These are phyloP conservation scores for Acanthosoma haemorrhoidale DNA, from an alignment of 2,888 invertebrate species.

Conservation along the genomic window DNA sequence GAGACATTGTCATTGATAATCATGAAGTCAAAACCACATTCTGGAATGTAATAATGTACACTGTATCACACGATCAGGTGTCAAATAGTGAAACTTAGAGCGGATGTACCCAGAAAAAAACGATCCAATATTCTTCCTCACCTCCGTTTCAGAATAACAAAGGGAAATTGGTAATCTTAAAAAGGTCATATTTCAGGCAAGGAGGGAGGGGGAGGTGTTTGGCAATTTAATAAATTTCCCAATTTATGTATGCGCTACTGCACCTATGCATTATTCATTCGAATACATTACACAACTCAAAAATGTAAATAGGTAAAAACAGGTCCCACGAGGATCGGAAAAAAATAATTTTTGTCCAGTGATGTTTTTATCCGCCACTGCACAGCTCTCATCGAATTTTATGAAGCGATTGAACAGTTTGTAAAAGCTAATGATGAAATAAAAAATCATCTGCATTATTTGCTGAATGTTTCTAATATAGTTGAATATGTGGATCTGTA, in stretches of 20 bases:
- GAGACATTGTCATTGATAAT: too few species aligned
- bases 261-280: constrained; percentile 15
- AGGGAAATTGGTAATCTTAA: not conserved
- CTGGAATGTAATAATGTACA: not conserved
- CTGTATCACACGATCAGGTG: not conserved
- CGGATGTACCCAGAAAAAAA: not conserved
- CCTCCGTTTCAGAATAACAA: not conserved
- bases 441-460: too few species aligned
- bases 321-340: too few species aligned
- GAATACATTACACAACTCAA: constrained; percentile 21
- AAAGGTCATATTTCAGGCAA: not conserved
- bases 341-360: too few species aligned
- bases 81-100: not conserved
- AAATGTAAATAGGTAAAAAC: too few species aligned
- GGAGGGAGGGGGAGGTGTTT: not conserved
- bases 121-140: not conserved
- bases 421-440: too few species aligned
- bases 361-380: too few species aligned
- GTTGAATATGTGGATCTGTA: too few species aligned
- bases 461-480: too few species aligned
- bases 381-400: too few species aligned
- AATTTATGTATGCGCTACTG: constrained; percentile 24
- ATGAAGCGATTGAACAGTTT: too few species aligned
- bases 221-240: not conserved
- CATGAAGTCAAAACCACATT: too few species aligned